These are phyloP conservation scores for Drosophila suboccidentalis DNA, from an alignment of 2,888 invertebrate genomes.

Conservation along the genomic window DNA sequence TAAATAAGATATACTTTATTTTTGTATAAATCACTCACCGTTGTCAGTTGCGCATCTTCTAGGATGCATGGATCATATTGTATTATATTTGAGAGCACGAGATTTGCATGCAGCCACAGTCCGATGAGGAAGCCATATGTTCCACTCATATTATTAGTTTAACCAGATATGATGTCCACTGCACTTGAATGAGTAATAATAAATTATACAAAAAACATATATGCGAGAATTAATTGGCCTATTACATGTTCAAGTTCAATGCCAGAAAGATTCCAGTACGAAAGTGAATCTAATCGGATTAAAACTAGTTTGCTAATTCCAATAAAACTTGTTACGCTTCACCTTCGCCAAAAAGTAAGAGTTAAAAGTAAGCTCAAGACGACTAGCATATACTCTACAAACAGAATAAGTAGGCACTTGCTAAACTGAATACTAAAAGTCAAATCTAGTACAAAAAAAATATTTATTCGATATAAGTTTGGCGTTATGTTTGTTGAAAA, in stretches of 20 bases:
- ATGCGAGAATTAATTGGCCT: slow-evolving; percentile 16
- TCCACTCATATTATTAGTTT: slow-evolving; percentile 13
- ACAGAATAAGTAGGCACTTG: not conserved
- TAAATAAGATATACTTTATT: not conserved
- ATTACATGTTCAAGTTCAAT: slow-evolving; percentile 34
- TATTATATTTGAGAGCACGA: slow-evolving; percentile 11
- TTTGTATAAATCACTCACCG: slow-evolving; percentile 40
- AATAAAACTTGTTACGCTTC: slow-evolving; percentile 2
- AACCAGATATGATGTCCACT: not conserved
- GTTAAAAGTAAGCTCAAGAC: not conserved
- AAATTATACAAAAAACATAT: not conserved
- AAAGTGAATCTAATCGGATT: slow-evolving; percentile 11
- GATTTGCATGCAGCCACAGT: slow-evolving; percentile 18
- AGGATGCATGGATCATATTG: slow-evolving; percentile 22
- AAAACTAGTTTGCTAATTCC: slow-evolving; percentile 31
- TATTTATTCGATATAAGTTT: no score
- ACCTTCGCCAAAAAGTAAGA: slow-evolving; percentile 2
- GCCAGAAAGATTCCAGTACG: not conserved
- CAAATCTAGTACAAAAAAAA: not conserved
- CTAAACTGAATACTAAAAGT: not conserved
- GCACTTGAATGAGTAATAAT: not conserved
- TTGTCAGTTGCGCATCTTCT: slow-evolving; percentile 44
- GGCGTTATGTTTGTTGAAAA: no score
- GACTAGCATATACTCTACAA: not conserved
- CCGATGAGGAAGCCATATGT: slow-evolving; percentile 30